These are phyloP conservation scores for Homarus gammarus DNA, from an alignment of 2,888 invertebrate genomes.

Conservation along the genomic window DNA sequence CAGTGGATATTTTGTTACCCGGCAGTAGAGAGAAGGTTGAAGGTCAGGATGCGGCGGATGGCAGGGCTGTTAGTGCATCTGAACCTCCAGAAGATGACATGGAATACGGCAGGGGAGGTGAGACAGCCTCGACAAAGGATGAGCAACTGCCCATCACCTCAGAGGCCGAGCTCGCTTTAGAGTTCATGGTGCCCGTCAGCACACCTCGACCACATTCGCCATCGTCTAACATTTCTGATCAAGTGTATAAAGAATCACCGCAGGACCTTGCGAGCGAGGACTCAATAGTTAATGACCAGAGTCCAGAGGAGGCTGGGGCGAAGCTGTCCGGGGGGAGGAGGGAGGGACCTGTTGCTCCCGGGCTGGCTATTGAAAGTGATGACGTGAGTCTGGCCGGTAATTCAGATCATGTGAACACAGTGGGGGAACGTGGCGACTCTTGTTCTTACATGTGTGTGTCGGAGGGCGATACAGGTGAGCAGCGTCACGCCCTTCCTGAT, in stretches of 20 bases:
- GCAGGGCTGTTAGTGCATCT: too few species aligned
- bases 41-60: background rate
- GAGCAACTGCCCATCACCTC: background rate
- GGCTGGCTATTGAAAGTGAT: background rate
- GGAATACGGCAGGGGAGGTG: background rate
- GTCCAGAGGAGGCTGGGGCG: background rate
- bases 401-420: slow-evolving; percentile 2
- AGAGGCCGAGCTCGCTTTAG: background rate
- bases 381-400: slow-evolving; percentile 5
- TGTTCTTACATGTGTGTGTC: background rate
- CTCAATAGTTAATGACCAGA: background rate
- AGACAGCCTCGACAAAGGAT: background rate
- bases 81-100: too few species aligned
- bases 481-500: background rate
- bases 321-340: background rate
- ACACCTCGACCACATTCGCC: background rate
- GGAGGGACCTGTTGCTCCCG: slow-evolving; percentile 4
- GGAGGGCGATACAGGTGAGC: background rate
- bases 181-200: background rate
- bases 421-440: background rate
- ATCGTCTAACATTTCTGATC: background rate
- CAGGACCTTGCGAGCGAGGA: background rate
- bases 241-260: background rate
- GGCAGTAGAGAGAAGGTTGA: background rate
- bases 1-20: background rate